phyloP scores from a whole-genome alignment of 2,797 vertebrate species.

The Gorsachius magnificus region DNA sequence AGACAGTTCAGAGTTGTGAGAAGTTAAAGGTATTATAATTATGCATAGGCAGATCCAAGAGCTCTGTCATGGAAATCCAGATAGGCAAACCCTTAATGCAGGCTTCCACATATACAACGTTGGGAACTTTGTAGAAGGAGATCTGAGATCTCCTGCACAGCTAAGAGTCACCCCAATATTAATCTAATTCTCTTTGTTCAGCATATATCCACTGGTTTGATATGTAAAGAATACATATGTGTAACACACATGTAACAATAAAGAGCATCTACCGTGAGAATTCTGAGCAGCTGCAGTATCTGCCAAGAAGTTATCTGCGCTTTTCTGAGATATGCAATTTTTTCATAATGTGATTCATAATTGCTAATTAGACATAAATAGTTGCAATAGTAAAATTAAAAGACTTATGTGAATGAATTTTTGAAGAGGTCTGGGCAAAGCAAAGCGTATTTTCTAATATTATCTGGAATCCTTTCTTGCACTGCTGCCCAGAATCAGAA shows the following conservation, averaged over 20 bases:
- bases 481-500: slow-evolving; percentile 74
- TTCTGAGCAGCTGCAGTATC: neutral
- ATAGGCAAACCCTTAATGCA: neutral
- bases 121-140: neutral
- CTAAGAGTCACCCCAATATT: neutral
- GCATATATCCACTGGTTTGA: neutral
- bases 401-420: neutral
- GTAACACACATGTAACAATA: neutral
- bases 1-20: neutral
- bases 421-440: slow-evolving; percentile 39
- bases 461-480: slow-evolving; percentile 70
- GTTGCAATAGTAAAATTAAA: neutral
- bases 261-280: neutral
- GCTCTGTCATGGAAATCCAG: neutral
- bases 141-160: neutral
- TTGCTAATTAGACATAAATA: neutral
- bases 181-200: neutral
- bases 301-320: neutral
- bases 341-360: neutral
- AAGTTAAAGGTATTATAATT: neutral
- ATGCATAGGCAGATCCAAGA: neutral
- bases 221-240: neutral
- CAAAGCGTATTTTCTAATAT: slow-evolving; percentile 65
- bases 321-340: neutral
- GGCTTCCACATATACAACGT: neutral